Percentiles rank a stretch among this genome's conserved stretches.
Conservation (phyloP, 2,888 invertebrate species). For the Zele albiditarsus region DNA sequence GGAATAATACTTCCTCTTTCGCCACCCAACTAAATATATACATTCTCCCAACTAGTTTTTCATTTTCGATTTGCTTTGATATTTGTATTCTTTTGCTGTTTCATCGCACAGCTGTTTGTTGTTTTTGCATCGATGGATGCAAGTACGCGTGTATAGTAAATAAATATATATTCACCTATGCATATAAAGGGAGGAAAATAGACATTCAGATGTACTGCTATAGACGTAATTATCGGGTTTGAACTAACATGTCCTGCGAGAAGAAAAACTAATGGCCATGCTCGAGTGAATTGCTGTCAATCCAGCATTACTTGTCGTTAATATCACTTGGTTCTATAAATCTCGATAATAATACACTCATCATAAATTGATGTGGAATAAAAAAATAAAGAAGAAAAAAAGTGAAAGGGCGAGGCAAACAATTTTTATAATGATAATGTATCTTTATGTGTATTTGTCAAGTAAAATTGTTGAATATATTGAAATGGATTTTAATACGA, state of each 20-base stretch:
- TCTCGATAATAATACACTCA: neutral
- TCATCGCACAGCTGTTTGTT: neutral
- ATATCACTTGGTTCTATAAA: slow-evolving; percentile 19
- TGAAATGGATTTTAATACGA: neutral
- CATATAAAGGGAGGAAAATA: neutral
- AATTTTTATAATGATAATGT: too few relatives aligned
- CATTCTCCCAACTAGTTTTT: neutral
- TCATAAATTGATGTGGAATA: neutral
- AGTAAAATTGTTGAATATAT: slow-evolving; percentile 13
- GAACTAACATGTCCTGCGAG: slow-evolving; percentile 18
- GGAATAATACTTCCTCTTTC: slow-evolving; percentile 17
- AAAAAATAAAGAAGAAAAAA: neutral
- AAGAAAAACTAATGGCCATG: slow-evolving; percentile 21
- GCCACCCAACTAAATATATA: neutral
- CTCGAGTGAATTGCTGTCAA: slow-evolving; percentile 27
- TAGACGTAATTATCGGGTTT: slow-evolving; percentile 11
- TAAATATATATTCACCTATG: neutral
- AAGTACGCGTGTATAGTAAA: neutral
- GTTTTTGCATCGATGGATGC: neutral
- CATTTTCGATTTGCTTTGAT: neutral
- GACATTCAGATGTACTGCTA: neutral
- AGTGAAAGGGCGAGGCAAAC: too few relatives aligned
- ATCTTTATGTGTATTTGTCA: neutral
- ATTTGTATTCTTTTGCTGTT: neutral
- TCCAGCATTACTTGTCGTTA: slow-evolving; percentile 14